Evolutionary conservation across 2,797 vertebrate species (phyloP).

Genomic region (Lacerta bilineata): DNA sequence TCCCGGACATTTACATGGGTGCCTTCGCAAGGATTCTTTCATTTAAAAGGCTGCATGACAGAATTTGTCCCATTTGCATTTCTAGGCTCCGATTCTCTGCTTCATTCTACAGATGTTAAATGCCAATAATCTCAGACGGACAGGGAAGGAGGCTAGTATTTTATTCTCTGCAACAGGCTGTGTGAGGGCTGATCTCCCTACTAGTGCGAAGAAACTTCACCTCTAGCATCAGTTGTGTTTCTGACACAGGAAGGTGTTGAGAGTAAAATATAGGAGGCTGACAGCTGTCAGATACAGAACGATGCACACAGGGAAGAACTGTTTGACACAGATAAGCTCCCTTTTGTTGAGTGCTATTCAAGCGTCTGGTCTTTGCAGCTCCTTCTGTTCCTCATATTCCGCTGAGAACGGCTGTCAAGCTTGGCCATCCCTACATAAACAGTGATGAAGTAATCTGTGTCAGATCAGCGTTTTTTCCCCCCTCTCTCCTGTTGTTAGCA

Average conservation of each 20-base stretch:
- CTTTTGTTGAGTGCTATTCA: background rate
- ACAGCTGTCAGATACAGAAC: background rate
- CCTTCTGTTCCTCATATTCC: background rate
- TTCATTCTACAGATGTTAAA: background rate
- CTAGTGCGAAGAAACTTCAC: background rate
- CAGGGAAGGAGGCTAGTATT: background rate
- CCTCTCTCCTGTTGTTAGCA: background rate
- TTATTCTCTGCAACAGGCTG: background rate
- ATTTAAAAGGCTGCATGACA: too few relatives aligned
- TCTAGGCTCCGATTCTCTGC: background rate
- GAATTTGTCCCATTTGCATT: background rate
- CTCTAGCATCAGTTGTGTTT: background rate
- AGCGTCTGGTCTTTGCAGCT: background rate
- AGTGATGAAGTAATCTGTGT: background rate
- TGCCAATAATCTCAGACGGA: background rate
- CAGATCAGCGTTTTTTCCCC: background rate
- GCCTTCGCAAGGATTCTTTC: background rate
- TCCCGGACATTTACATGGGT: background rate
- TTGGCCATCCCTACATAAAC: background rate
- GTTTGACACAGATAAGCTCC: background rate
- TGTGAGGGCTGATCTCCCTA: background rate
- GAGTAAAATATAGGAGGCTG: background rate
- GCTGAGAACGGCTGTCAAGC: background rate
- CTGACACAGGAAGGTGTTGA: background rate
- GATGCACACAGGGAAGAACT: background rate